Evolutionary conservation across 2,113 vertebrate species (phyloP).

Genomic region (Takifugu bimaculatus): DNA sequence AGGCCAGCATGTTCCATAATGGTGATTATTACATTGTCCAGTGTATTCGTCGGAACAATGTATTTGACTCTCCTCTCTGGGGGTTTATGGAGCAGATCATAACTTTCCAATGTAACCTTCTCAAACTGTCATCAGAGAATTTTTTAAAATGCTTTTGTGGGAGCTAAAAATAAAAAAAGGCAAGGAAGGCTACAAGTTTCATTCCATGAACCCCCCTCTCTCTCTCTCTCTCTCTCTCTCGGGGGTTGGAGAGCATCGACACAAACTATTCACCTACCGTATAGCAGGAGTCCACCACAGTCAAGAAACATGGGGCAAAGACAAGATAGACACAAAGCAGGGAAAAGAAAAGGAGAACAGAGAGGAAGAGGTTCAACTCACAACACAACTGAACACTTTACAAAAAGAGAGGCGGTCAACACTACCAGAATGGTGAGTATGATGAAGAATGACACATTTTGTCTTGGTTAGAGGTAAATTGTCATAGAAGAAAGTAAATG

Average conservation of each 20-base stretch:
- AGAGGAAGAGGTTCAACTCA: conserved; percentile 78
- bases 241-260: conserved; percentile 60
- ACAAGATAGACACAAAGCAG: conserved; percentile 73
- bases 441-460: conserved; percentile 71
- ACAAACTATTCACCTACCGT: conserved; percentile 79
- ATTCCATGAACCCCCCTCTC: conserved; percentile 68
- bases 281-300: conserved; percentile 71
- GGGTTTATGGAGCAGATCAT: conserved; percentile 70
- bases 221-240: conserved; percentile 12
- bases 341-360: conserved; percentile 67
- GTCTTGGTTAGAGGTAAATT: conserved; percentile 2
- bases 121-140: conserved; percentile 49
- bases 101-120: conserved; percentile 68
- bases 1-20: conserved; percentile 64
- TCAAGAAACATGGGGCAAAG: conserved; percentile 75
- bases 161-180: conserved; percentile 31
- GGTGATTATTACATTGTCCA: conserved; percentile 36
- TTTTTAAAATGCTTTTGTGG: background rate
- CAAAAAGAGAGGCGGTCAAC: conserved; percentile 62
- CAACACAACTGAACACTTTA: conserved; percentile 70
- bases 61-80: conserved; percentile 52
- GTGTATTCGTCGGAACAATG: too few species aligned
- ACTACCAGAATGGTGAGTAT: conserved; percentile 50
- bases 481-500: conserved; percentile 27
- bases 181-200: conserved; percentile 72